These are phyloP conservation scores for Rhyacophila evoluta DNA, from an alignment of 2,888 invertebrate species.

Conservation along the genomic window DNA sequence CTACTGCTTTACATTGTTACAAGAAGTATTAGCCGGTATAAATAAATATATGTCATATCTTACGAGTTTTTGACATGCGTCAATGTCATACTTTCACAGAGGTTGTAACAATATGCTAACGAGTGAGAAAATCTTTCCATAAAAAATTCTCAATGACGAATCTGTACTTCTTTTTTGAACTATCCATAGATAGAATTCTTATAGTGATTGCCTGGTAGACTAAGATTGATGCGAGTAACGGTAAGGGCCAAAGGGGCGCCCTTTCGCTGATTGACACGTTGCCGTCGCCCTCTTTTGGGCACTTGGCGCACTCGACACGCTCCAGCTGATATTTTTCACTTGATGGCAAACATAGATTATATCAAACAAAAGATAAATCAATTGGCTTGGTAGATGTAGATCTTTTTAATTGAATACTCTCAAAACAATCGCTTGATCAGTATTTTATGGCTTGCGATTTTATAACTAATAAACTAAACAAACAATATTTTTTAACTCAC, in stretches of 20 bases:
- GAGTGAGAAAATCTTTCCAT: background rate
- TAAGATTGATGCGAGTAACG: conserved; percentile 10
- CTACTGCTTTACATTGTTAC: no score
- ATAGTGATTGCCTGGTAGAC: background rate
- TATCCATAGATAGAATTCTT: background rate
- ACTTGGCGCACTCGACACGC: background rate
- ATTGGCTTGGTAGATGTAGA: no score
- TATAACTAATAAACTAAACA: no score
- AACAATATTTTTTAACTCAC: no score
- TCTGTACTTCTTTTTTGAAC: background rate
- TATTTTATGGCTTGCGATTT: no score
- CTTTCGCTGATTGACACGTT: conserved; percentile 10
- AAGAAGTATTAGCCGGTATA: no score
- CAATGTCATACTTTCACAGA: background rate
- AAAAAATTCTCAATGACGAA: background rate
- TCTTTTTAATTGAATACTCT: no score
- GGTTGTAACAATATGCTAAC: background rate
- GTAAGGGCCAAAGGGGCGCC: conserved; percentile 3
- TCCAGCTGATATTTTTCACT: background rate
- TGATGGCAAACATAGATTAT: background rate
- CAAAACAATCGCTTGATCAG: no score
- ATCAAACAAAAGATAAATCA: background rate
- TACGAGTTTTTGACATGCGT: background rate
- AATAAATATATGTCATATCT: background rate
- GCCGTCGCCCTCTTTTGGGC: background rate